These are phyloP conservation scores for Phasianus colchicus DNA, from an alignment of 2,113 vertebrate genomes.

Conservation along the genomic window DNA sequence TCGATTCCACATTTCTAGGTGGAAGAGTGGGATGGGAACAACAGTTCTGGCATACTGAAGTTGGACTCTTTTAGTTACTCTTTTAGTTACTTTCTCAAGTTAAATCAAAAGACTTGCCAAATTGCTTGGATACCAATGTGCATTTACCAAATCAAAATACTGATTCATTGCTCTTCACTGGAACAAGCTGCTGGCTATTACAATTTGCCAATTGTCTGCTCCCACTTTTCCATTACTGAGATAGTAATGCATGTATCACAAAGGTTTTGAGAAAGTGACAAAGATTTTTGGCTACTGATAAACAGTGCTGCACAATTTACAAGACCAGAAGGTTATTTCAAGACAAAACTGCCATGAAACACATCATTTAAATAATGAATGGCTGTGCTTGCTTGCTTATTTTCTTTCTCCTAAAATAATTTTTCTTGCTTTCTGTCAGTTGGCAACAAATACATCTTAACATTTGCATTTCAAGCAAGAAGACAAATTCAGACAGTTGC, in stretches of 20 bases:
- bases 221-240: constrained; percentile 27
- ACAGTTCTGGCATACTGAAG: background rate
- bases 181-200: background rate
- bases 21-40: background rate
- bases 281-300: constrained; percentile 50
- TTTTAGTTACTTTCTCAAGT: background rate
- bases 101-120: background rate
- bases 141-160: background rate
- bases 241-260: background rate
- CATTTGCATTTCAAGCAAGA: constrained; percentile 51
- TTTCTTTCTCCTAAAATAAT: constrained; percentile 67
- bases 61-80: too few relatives aligned
- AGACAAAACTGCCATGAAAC: constrained; percentile 59
- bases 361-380: constrained; percentile 63
- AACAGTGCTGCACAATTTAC: constrained; percentile 28
- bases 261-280: constrained; percentile 8
- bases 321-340: constrained; percentile 60
- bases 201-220: constrained; percentile 20
- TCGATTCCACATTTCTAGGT: background rate
- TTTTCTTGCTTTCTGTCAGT: constrained; percentile 62
- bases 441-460: constrained; percentile 60
- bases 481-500: constrained; percentile 31
- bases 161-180: background rate
- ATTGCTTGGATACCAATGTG: background rate
- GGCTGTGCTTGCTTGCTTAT: constrained; percentile 40